Evolutionary conservation across 2,113 vertebrate genomes (phyloP), one percentile per base, ranked within the genome.

Genomic region (Myodes glareolus): DNA sequence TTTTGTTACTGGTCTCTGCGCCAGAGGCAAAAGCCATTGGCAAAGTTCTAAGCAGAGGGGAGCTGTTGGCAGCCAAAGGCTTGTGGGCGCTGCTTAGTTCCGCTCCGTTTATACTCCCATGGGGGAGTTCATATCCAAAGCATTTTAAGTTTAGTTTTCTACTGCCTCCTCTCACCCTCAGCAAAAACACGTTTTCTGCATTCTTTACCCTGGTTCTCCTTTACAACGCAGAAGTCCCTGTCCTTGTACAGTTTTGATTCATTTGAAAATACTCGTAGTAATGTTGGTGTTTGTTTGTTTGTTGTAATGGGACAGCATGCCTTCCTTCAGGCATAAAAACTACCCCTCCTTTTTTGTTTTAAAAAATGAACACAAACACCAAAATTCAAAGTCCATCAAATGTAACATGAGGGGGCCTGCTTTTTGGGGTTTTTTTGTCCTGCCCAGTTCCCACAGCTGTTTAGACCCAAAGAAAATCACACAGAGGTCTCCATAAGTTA

Each of bases 1-100:
- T 97, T 96, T 98, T 98, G 96, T 97, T 95, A 97, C 89, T 82
- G 25, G 94, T 94, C 91, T 97, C 92, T 97, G 86, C 96, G 92
- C 95, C 95, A 98, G 73, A 97, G 97, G 92, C 92, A 90, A 97
- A 97, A 97, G 86, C 91, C 94, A 91, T 67, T 96, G 96, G 95
- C 96, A 95, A n/a, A 94, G 50, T 58, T 94, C 42, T n/a, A 52
- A 82, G 86, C 67, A 85, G 94, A 58, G 52, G 80, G 63, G 77
- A 94, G 73, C 67, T 87, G 58, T 82, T 97, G 96, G 97, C 90
- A 97, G 91, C 75, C 75, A 36, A 39, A 82, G 90, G 36, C 82
- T 90, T 50, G 88, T 94, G 72, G 95, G 96, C 3, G 85, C 95
- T 95, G 33, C 93, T 95, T 27, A 63, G 52, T 96, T 96, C 94